phyloP scores from a whole-genome alignment of 1,140 invertebrate species.

The Tetramorium alpestre region DNA sequence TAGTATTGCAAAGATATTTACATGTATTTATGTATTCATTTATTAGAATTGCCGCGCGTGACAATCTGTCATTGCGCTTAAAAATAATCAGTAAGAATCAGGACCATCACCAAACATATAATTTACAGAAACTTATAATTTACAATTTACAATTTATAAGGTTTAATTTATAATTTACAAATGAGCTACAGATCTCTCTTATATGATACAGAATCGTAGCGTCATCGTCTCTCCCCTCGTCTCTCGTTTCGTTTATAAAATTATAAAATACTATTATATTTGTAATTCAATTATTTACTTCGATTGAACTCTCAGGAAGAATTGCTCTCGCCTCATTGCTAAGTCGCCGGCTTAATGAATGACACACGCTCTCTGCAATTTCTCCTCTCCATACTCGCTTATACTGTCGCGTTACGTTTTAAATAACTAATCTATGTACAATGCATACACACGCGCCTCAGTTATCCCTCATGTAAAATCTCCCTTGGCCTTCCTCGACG shows the following conservation, averaged over 20 bases:
- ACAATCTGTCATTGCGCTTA: slow-evolving; percentile 7
- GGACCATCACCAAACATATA: slow-evolving; percentile 11
- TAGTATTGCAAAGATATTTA: slow-evolving; percentile 33
- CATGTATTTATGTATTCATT: background rate
- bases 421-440: slow-evolving; percentile 80
- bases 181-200: slow-evolving; percentile 2
- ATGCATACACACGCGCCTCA: slow-evolving; percentile 71
- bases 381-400: slow-evolving; percentile 43
- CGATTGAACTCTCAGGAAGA: slow-evolving; percentile 36
- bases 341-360: slow-evolving; percentile 33
- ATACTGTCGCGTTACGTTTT: slow-evolving; percentile 71
- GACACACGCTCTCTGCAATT: slow-evolving; percentile 20
- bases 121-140: slow-evolving; percentile 20
- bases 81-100: slow-evolving; percentile 19
- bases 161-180: slow-evolving; percentile 27
- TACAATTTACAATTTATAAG: background rate
- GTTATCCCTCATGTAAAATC: background rate
- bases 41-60: slow-evolving; percentile 3
- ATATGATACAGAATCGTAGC: background rate
- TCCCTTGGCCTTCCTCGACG: slow-evolving; percentile 14
- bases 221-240: background rate
- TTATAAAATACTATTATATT: slow-evolving; percentile 26
- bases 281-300: background rate
- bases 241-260: background rate
- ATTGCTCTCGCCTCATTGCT: slow-evolving; percentile 22